Conservation (phyloP, 2,888 invertebrate genomes). For the Chymomyza fuscimana region DNA sequence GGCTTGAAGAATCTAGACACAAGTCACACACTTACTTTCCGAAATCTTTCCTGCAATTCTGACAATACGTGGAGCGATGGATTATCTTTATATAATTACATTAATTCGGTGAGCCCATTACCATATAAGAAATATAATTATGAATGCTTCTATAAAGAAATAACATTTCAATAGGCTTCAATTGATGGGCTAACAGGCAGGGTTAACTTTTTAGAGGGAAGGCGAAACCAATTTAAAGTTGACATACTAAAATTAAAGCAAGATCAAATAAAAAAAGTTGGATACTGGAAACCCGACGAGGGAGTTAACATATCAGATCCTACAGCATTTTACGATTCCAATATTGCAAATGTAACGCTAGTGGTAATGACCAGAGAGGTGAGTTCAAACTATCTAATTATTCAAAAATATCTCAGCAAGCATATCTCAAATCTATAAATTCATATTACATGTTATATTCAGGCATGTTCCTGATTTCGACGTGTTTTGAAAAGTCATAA, state of each 20-base stretch:
- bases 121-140: neutral
- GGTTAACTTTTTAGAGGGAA: conserved; percentile 91
- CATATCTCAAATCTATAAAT: no score
- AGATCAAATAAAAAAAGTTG: conserved; percentile 89
- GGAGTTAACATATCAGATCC: conserved; percentile 92
- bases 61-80: conserved; percentile 91
- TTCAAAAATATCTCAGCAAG: no score
- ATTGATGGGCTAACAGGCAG: conserved; percentile 93
- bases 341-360: conserved; percentile 91
- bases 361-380: conserved; percentile 95
- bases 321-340: conserved; percentile 90
- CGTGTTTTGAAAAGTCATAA: no score
- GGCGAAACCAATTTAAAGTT: conserved; percentile 90
- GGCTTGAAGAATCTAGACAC: conserved; percentile 87
- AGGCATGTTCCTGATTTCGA: no score
- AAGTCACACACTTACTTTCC: conserved; percentile 85
- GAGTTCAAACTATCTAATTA: conserved; percentile 25
- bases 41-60: conserved; percentile 90
- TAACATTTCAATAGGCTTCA: conserved; percentile 82
- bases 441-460: no score
- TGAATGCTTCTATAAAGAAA: neutral
- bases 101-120: conserved; percentile 83
- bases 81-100: conserved; percentile 86
- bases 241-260: conserved; percentile 91
- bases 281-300: conserved; percentile 87